phyloP scores from a whole-genome alignment of 1,140 invertebrate species.

The Caenorhabditis remanei region DNA sequence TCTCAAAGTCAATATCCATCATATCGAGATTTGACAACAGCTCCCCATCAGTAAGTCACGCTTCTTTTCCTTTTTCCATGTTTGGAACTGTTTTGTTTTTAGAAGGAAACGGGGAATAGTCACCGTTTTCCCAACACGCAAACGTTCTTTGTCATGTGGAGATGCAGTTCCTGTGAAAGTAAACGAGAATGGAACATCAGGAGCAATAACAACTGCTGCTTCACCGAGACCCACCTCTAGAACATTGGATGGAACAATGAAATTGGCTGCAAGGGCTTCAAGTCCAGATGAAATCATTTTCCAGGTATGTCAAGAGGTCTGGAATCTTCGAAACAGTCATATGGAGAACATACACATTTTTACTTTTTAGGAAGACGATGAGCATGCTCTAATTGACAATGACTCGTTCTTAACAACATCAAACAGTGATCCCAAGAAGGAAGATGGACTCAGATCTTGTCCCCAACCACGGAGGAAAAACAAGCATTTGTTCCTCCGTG shows the following conservation, averaged over 20 bases:
- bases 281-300: constrained; percentile 23
- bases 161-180: constrained; percentile 35
- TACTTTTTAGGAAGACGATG: constrained; percentile 29
- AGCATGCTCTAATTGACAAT: constrained; percentile 13
- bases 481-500: constrained; percentile 47
- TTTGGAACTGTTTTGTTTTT: neutral
- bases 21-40: constrained; percentile 57
- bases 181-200: constrained; percentile 1
- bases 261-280: neutral
- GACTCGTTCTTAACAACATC: neutral
- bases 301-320: neutral
- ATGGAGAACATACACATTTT: too few relatives aligned
- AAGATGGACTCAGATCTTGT: constrained; percentile 19
- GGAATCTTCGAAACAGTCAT: neutral
- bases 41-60: constrained; percentile 55
- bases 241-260: neutral
- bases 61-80: neutral
- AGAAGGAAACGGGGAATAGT: constrained; percentile 60
- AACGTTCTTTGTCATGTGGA: constrained; percentile 61
- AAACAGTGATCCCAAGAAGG: neutral
- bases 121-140: constrained; percentile 56
- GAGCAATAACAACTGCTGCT: constrained; percentile 2
- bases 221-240: constrained; percentile 8
- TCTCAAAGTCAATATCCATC: constrained; percentile 62
- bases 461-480: constrained; percentile 22